phyloP scores from a whole-genome alignment of 2,797 vertebrate genomes.

The Choloepus didactylus region DNA sequence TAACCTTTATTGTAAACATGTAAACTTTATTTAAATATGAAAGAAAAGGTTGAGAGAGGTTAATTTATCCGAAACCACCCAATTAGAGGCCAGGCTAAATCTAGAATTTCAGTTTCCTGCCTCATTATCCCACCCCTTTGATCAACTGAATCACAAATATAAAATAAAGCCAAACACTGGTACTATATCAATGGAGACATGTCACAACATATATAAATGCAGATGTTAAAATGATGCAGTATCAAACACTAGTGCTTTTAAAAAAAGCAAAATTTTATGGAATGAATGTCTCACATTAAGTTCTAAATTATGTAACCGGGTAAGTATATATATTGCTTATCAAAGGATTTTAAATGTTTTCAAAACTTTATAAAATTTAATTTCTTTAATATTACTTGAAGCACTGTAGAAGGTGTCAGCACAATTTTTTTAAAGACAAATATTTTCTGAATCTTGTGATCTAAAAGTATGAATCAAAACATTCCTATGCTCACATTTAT shows the following conservation, averaged over 20 bases:
- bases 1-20: not conserved
- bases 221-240: constrained; percentile 46
- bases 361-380: not conserved
- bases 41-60: not conserved
- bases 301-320: not conserved
- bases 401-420: not conserved
- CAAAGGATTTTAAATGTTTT: not conserved
- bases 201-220: constrained; percentile 2
- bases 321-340: not conserved
- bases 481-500: not conserved
- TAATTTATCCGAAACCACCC: not conserved
- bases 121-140: not conserved
- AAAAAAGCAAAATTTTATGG: not conserved
- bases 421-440: constrained; percentile 14
- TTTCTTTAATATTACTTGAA: not conserved
- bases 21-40: constrained; percentile 23
- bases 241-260: not conserved
- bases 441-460: constrained; percentile 22
- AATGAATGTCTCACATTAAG: constrained; percentile 7
- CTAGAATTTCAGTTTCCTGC: not conserved
- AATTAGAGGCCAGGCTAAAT: not conserved
- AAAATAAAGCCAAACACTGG: not conserved
- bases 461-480: not conserved
- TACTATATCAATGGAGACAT: not conserved
- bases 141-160: not conserved